Evolutionary conservation across 2,888 invertebrate genomes (phyloP).

Genomic region (Synanthedon tipuliformis): DNA sequence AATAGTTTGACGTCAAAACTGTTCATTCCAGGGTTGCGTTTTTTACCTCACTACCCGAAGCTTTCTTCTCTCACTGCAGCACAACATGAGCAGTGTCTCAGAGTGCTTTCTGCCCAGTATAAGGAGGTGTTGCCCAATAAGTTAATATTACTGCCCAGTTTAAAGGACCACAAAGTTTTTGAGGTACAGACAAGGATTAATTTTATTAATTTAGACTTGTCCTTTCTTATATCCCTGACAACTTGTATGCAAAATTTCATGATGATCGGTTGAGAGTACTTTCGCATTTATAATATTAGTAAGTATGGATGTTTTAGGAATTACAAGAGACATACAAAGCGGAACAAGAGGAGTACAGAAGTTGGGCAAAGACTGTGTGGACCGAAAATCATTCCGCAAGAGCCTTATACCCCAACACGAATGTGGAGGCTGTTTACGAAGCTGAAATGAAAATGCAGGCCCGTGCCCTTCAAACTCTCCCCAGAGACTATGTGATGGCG

Average conservation of each 20-base stretch:
- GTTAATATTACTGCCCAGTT: slow-evolving; percentile 24
- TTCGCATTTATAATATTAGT: too few species aligned
- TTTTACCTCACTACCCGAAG: slow-evolving; percentile 27
- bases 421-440: slow-evolving; percentile 38
- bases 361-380: slow-evolving; percentile 51
- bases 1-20: slow-evolving; percentile 6
- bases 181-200: slow-evolving; percentile 27
- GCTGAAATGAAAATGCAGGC: slow-evolving; percentile 36
- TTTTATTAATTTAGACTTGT: too few species aligned
- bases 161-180: slow-evolving; percentile 26
- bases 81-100: slow-evolving; percentile 39
- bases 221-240: too few species aligned
- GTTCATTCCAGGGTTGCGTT: slow-evolving; percentile 31
- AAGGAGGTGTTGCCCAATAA: slow-evolving; percentile 24
- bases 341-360: slow-evolving; percentile 44
- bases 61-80: slow-evolving; percentile 26
- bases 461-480: slow-evolving; percentile 25
- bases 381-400: slow-evolving; percentile 30
- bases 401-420: slow-evolving; percentile 39
- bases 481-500: slow-evolving; percentile 30
- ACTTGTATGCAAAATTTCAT: too few species aligned
- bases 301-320: slow-evolving; percentile 34
- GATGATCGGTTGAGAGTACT: too few species aligned
- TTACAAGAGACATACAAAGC: slow-evolving; percentile 29
- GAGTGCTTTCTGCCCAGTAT: slow-evolving; percentile 29